Percentiles rank a stretch among this genome's conserved stretches.
Conservation (phyloP, 2,888 invertebrate genomes). For the Acrobeloides nanus region DNA sequence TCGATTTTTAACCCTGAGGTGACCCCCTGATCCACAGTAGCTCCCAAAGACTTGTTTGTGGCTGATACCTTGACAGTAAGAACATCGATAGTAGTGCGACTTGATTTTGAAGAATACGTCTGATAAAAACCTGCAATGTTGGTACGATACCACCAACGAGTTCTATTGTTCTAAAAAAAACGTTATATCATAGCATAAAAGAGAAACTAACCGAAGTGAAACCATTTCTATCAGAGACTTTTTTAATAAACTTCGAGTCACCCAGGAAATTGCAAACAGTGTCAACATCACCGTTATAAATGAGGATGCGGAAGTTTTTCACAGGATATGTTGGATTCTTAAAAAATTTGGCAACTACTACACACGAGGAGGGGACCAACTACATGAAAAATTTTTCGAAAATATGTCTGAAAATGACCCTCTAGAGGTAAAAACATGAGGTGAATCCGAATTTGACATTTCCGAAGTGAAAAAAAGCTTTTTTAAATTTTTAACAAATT, state of each 20-base stretch:
- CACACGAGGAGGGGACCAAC: too few species aligned
- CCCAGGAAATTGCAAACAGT: conserved; percentile 36
- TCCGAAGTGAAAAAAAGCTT: too few species aligned
- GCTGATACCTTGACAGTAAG: conserved; percentile 37
- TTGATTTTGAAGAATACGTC: conserved; percentile 18
- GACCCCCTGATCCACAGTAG: too few species aligned
- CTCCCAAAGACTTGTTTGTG: too few species aligned
- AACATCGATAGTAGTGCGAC: conserved; percentile 33
- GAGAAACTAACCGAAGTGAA: neutral
- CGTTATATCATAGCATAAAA: neutral
- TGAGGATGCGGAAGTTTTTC: conserved; percentile 33
- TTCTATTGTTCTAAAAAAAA: neutral
- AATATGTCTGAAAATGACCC: too few species aligned
- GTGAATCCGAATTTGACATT: too few species aligned
- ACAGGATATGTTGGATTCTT: neutral
- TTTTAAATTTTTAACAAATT: too few species aligned
- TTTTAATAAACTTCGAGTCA: conserved; percentile 35
- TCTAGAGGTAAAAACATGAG: too few species aligned
- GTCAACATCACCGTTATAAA: conserved; percentile 41
- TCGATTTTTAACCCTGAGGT: too few species aligned
- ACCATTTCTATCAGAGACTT: conserved; percentile 24
- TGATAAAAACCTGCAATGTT: conserved; percentile 36
- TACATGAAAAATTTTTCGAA: too few species aligned
- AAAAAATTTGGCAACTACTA: too few species aligned
- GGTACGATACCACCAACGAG: conserved; percentile 13